phyloP scores from a whole-genome alignment of 2,113 vertebrate species.

The Gila orcuttii region DNA sequence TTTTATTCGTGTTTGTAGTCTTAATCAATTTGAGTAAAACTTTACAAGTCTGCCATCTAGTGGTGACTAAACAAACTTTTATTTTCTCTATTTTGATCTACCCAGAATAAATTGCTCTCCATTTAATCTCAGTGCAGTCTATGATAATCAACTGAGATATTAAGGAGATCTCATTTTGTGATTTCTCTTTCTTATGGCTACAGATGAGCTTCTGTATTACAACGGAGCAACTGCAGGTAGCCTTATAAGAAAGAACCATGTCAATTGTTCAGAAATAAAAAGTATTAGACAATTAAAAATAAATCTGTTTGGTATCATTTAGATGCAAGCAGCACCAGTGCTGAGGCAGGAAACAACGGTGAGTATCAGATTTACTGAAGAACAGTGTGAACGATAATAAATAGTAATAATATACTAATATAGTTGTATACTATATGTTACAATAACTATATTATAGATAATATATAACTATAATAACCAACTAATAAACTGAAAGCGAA shows the following conservation, averaged over 20 bases:
- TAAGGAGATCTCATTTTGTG: not conserved
- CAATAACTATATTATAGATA: too few species aligned
- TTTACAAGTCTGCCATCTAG: slow-evolving; percentile 55
- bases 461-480: too few species aligned
- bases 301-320: slow-evolving; percentile 1
- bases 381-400: not conserved
- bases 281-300: not conserved
- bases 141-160: not conserved
- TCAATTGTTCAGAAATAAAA: not conserved
- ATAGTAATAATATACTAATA: too few species aligned
- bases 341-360: slow-evolving; percentile 67
- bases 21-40: not conserved
- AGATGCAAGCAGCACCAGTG: slow-evolving; percentile 71
- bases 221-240: slow-evolving; percentile 64
- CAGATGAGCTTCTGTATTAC: slow-evolving; percentile 62
- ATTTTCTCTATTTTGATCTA: not conserved
- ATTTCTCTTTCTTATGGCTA: slow-evolving; percentile 6
- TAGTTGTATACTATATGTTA: not conserved
- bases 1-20: too few species aligned
- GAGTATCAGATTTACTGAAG: slow-evolving; percentile 23
- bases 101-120: not conserved
- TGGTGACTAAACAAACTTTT: slow-evolving; percentile 18
- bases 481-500: not conserved
- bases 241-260: not conserved
- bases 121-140: not conserved